Base-by-base conservation (phyloP, 2,888 invertebrate genomes). In the Oscheius sp. region DNA sequence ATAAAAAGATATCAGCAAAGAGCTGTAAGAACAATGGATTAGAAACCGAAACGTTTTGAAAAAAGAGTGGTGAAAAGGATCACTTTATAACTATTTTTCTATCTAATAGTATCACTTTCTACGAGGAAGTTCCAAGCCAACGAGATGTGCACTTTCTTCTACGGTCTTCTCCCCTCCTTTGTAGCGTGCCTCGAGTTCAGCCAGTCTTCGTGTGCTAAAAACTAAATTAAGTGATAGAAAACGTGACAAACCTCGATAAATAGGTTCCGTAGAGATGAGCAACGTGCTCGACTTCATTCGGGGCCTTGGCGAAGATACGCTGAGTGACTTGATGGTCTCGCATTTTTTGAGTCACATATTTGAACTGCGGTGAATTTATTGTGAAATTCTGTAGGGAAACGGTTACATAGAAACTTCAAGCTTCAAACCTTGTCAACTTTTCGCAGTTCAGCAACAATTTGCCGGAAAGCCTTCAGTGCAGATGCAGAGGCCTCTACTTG, bases 141-240 rank as follows among this genome's bases (percentile, higher is more conserved):
- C 88, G 53, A 88, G 77, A 11, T 76, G 77, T 1, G 88, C 88
- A 65, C 83, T 83, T 50, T 88, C 86, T 72, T 85, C 86, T 3
- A 87, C 79, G 5, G 78, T 78, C 65, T 79, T 79, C 73, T 87
- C 86, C 48, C 84, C 83, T 29, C 87, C 86, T 50, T 79, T 81
- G 76, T 87, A 88, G 29, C 76, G 74, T 7, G 76, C 70, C 63
- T 86, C 84, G 7, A 87, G 78, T 50, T 81, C 86, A 55, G 82
- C 74, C 5, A 88, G 79, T 13, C 79, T 71, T 48, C 81, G 77
- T 50, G 81, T 84, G 62, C 84, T 84, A 74, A 47, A 77, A 57
- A 57, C 11, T 63, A 70, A 62, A n/a, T 29, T 29, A 33, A 42
- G 13, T 13, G 3, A 35, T 13, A 2, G 9, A 57, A 13, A 62